Evolutionary conservation across 1,140 invertebrate genomes (phyloP).

Genomic region (Carcinoscorpius rotundicauda): DNA sequence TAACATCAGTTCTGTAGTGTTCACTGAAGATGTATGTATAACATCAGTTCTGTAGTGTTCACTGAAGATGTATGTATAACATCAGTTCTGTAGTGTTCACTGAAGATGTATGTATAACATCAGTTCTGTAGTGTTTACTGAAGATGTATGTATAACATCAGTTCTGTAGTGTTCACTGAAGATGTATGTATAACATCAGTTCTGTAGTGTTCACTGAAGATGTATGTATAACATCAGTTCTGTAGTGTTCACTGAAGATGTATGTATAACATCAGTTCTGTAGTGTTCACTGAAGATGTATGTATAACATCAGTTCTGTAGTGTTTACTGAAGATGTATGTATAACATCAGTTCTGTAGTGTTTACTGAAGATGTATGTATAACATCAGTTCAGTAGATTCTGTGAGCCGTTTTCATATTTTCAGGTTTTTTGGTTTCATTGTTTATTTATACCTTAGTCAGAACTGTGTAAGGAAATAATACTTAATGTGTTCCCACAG

Average conservation of each 20-base stretch:
- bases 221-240: too few relatives aligned
- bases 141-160: too few relatives aligned
- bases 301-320: slow-evolving; percentile 29
- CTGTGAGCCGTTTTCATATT: too few relatives aligned
- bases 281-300: slow-evolving; percentile 40
- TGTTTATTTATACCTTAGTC: too few relatives aligned
- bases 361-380: slow-evolving; percentile 35
- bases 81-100: slow-evolving; percentile 34
- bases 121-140: slow-evolving; percentile 34
- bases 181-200: too few relatives aligned
- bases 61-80: too few relatives aligned
- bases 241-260: slow-evolving; percentile 39
- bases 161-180: slow-evolving; percentile 36
- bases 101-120: too few relatives aligned
- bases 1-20: slow-evolving; percentile 32
- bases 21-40: slow-evolving; percentile 43
- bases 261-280: too few relatives aligned
- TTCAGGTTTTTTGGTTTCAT: too few relatives aligned
- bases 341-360: slow-evolving; percentile 31
- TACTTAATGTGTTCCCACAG: too few relatives aligned
- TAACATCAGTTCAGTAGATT: too few relatives aligned
- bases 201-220: slow-evolving; percentile 38
- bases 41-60: slow-evolving; percentile 32
- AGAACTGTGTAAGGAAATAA: too few relatives aligned
- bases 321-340: slow-evolving; percentile 41